These are phyloP conservation scores for Plotosus lineatus DNA, from an alignment of 2,113 vertebrate species.

Conservation along the genomic window DNA sequence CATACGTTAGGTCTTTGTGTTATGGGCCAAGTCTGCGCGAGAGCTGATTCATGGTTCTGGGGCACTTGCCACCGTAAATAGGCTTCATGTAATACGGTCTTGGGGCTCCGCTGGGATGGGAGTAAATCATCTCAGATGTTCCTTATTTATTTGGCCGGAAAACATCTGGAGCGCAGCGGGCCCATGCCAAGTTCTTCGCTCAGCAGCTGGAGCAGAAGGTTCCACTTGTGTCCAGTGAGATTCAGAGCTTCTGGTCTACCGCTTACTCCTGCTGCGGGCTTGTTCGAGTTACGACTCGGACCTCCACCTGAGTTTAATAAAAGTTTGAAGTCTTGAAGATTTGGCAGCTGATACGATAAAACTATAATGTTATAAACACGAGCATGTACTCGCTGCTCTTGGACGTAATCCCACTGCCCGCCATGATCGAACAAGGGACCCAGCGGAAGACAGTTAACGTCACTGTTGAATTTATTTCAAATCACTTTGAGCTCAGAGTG, in stretches of 20 bases:
- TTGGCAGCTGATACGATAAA: not conserved
- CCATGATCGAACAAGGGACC: not conserved
- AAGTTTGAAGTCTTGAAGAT: not conserved
- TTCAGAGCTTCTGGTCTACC: slow-evolving; percentile 1
- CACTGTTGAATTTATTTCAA: not conserved
- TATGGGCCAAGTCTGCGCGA: slow-evolving; percentile 72
- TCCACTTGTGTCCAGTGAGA: slow-evolving; percentile 48
- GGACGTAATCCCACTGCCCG: not conserved
- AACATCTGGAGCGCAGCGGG: slow-evolving; percentile 73
- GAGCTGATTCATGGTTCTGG: slow-evolving; percentile 73
- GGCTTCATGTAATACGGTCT: slow-evolving; percentile 72
- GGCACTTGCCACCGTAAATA: slow-evolving; percentile 76
- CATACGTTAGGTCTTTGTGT: slow-evolving; percentile 74
- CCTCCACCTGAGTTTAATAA: slow-evolving; percentile 1
- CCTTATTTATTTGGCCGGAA: slow-evolving; percentile 76
- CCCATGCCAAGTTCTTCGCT: slow-evolving; percentile 65
- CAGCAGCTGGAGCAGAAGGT: slow-evolving; percentile 42
- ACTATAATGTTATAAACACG: not conserved
- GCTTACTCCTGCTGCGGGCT: not conserved
- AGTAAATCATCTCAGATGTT: slow-evolving; percentile 79
- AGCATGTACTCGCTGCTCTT: not conserved
- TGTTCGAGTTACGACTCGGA: not conserved
- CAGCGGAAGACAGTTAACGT: not conserved
- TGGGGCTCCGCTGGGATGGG: slow-evolving; percentile 71
- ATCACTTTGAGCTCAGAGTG: not conserved